Base-by-base conservation (phyloP, 35 echinoderm and acorn worm species). In the Apostichopus californicus region DNA sequence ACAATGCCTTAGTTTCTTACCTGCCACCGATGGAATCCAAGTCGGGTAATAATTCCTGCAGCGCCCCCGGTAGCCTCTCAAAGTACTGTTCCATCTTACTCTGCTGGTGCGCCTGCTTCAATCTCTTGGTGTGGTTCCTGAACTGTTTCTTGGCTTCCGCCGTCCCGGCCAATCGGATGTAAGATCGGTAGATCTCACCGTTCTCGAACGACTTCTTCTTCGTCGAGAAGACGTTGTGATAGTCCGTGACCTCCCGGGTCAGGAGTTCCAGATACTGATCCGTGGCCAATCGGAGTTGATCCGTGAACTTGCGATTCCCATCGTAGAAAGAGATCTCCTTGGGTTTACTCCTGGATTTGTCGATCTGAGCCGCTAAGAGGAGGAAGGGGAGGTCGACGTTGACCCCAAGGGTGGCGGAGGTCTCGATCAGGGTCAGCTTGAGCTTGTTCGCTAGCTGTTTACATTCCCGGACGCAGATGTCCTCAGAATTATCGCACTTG, bases 301-400 rank as follows among this genome's bases (percentile, higher is more conserved):
- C 77, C 55, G 93, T 99, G 85, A 88, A 91, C 60, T 71, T 65
- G 4, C 90, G 83, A 28, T 93, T 94, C 3, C 88, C 97, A 5
- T 93, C 92, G 3, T 25, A 15, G 70, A 93, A 99, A 5, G 93
- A 59, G 0, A 99, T 57, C 91, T 97, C 95, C 79, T 91, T 94
- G 14, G 93, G 90, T 23, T 64, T 90, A 70, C 93, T 80, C 46
- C 92, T 78, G 21, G 79, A 92, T 61, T 90, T 96, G 64, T 99
- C 97, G 59, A 99, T 90, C 28, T 84, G 89, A 34, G 92, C 73
- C 13, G 93, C 95, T 9, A 99, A 56, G 11, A 78, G 84, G 8
- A 94, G 53, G 77, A 99, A 99, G 5, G 97, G 93, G 12, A 96
- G 73, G 18, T 96, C 92, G 8, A 99, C 95, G 56, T 99, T 99